Conservation (phyloP, 2,797 vertebrate species). For the Danio choprae region DNA sequence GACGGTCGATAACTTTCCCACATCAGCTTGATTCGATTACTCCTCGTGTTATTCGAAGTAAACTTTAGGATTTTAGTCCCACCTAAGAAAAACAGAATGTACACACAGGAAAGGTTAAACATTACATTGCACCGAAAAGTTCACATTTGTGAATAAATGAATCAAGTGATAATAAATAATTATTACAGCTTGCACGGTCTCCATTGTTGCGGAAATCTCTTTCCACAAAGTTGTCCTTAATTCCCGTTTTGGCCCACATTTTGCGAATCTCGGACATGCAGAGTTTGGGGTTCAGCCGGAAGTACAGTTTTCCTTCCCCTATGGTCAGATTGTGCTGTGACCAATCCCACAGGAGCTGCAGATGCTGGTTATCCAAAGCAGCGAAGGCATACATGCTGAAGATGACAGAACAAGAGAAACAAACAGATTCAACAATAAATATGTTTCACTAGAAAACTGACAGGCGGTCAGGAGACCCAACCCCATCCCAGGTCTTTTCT, state of each 20-base stretch:
- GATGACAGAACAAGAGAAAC: not conserved
- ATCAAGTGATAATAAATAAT: not conserved
- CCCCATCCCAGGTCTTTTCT: no score
- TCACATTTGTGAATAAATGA: not conserved
- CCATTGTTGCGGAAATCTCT: conserved; percentile 92
- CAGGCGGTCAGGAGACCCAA: no score
- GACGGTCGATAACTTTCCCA: conserved; percentile 93
- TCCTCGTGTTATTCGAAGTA: conserved; percentile 88
- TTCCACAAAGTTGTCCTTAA: conserved; percentile 85
- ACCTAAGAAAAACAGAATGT: conserved; percentile 72
- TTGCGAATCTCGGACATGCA: conserved; percentile 95
- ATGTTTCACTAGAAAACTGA: not conserved
- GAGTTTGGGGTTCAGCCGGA: conserved; percentile 92
- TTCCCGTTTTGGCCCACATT: conserved; percentile 93
- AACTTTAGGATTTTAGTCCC: conserved; percentile 91
- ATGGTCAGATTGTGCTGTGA: conserved; percentile 95
- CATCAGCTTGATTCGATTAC: conserved; percentile 88
- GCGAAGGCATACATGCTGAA: conserved; percentile 92
- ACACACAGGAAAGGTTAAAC: not conserved
- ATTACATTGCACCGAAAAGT: not conserved
- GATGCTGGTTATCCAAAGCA: conserved; percentile 93
- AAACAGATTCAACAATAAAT: conserved; percentile 7
- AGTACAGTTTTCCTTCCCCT: conserved; percentile 89
- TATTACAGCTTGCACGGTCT: conserved; percentile 94
- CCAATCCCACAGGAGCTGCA: conserved; percentile 99